Base-by-base conservation (phyloP, 1,140 invertebrate species). In the Pseudoatta argentina region DNA sequence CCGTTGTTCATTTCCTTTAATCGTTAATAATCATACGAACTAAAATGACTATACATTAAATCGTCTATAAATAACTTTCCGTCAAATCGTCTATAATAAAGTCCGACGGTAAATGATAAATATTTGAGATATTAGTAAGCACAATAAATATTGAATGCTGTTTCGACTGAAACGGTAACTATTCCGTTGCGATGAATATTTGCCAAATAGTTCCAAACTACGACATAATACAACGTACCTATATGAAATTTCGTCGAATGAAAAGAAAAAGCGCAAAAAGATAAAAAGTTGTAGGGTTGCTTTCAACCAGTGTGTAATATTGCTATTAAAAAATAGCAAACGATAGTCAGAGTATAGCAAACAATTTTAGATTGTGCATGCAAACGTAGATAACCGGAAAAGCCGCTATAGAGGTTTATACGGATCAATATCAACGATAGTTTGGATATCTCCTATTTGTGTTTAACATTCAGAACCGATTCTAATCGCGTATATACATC, bases 371-470 rank as follows among this genome's bases (percentile, higher is more conserved):
- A n/a, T 48, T 24, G 12, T 4, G 34, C 16, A 59, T 63, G 24
- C 76, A 78, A 18, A 64, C 61, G 44, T 48, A 55, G 30, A 69
- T 8, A 57, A 34, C 78, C 16, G 24, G 48, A 48, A 81, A 81
- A 69, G 5, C 27, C 12, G 48, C 18, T 16, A 44, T 44, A 5
- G 77, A n/a, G 64, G 64, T 81, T 39, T 21, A 81, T 34, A 30
- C 30, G 48, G 30, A 81, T 81, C 78, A 57, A 81, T 81, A 81
- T 81, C 78, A 39, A 57, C 48, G 21, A 71, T 55, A 81, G 48
- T 71, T 67, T 39, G 48, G 18, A 18, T 63, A 39, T 12, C 77
- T 53, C 61, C 16, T 71, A 67, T 69, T 55, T 69, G 64, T 53
- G 44, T 66, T 76, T 66, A 64, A 67, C 30, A 39, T 71, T 71